Percentiles rank a stretch among this genome's conserved stretches.
Evolutionary conservation across 2,797 vertebrate genomes (phyloP).

Genomic region (Dendrocincla fuliginosa): DNA sequence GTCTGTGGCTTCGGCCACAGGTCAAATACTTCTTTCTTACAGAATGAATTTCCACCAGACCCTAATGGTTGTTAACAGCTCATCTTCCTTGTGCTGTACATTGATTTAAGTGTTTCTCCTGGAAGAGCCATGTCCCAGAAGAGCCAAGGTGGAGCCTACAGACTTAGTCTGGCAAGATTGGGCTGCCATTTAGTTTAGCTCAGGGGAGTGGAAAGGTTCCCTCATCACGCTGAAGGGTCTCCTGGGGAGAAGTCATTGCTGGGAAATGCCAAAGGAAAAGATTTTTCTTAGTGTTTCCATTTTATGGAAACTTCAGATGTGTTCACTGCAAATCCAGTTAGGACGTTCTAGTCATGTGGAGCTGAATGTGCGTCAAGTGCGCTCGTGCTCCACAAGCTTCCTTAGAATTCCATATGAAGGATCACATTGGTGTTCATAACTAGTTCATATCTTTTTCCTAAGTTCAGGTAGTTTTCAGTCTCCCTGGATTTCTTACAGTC

Average conservation of each 20-base stretch:
- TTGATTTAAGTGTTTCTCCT: background rate
- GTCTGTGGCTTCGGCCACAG: background rate
- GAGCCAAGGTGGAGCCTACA: fast-evolving
- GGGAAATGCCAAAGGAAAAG: background rate
- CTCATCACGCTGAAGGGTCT: fast-evolving
- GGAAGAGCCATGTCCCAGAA: fast-evolving
- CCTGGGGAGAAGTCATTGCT: background rate
- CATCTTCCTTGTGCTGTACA: fast-evolving
- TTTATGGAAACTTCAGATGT: background rate
- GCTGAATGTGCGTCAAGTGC: fast-evolving
- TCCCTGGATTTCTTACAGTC: background rate
- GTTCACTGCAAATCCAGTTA: background rate
- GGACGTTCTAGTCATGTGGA: background rate
- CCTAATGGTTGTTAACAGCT: fast-evolving
- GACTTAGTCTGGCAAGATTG: background rate
- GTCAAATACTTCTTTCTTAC: background rate
- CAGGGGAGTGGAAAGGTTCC: background rate
- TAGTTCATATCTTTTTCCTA: background rate
- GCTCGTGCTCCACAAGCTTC: background rate
- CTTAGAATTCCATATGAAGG: background rate
- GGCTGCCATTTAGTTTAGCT: fast-evolving
- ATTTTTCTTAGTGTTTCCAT: background rate
- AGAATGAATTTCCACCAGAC: background rate
- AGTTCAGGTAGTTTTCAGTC: background rate
- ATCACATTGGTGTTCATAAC: background rate